These are phyloP conservation scores for Jaculus jaculus DNA, from an alignment of 2,113 vertebrate genomes.

Conservation along the genomic window DNA sequence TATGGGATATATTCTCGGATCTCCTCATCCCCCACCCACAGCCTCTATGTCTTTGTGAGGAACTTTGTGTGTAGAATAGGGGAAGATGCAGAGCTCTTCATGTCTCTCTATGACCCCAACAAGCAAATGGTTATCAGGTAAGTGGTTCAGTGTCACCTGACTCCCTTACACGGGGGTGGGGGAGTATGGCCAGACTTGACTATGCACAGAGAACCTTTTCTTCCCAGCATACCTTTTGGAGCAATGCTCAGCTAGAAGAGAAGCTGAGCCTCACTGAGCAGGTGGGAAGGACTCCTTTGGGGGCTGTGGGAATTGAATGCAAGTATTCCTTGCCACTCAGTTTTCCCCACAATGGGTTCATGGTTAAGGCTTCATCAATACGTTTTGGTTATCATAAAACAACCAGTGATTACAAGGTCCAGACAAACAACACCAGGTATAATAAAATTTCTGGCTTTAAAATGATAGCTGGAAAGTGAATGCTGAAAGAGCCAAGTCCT, in stretches of 20 bases:
- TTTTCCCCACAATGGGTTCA: background rate
- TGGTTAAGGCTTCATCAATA: conserved; percentile 21
- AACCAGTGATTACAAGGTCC: background rate
- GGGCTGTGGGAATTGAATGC: background rate
- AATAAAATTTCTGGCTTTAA: background rate
- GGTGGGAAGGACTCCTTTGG: background rate
- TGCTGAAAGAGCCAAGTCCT: background rate
- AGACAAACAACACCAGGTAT: background rate
- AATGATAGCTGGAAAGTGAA: background rate
- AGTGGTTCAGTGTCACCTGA: background rate
- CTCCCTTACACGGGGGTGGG: background rate
- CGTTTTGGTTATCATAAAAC: background rate
- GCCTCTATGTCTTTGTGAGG: conserved; percentile 96
- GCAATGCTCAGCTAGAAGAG: background rate
- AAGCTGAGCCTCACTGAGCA: background rate
- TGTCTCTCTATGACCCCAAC: conserved; percentile 96
- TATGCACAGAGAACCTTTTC: background rate
- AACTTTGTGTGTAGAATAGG: conserved; percentile 99
- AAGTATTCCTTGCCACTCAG: background rate
- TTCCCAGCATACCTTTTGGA: background rate
- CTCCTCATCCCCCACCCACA: conserved; percentile 96
- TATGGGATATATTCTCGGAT: conserved; percentile 91
- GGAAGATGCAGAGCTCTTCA: conserved; percentile 98
- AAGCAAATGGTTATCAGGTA: conserved; percentile 94
- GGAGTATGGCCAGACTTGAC: background rate